phyloP scores from a whole-genome alignment of 1,140 invertebrate species.

The Brachionus rubens region DNA sequence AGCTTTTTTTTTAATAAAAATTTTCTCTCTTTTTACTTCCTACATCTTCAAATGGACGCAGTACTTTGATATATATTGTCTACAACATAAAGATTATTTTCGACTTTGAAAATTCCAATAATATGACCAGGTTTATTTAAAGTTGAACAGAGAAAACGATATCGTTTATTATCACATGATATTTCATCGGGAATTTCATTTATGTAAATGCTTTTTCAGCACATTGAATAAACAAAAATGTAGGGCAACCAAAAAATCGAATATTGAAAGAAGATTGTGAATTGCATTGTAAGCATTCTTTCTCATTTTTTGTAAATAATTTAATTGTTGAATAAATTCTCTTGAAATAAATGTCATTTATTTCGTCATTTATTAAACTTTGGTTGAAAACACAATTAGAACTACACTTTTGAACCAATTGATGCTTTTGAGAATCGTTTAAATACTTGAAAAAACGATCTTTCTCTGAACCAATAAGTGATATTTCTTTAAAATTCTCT shows the following conservation, averaged over 20 bases:
- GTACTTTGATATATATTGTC: not conserved
- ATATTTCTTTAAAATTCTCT: not conserved
- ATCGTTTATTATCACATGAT: not conserved
- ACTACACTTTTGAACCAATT: not conserved
- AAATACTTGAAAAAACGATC: not conserved
- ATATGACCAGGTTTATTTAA: not conserved
- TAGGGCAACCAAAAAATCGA: not conserved
- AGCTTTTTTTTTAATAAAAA: no score
- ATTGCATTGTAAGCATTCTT: not conserved
- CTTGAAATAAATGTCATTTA: not conserved
- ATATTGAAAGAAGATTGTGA: not conserved
- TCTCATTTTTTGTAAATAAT: not conserved
- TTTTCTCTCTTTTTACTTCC: no score
- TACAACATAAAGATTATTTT: not conserved
- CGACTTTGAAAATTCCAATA: not conserved
- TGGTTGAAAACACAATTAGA: not conserved
- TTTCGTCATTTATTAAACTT: not conserved
- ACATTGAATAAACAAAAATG: constrained; percentile 14
- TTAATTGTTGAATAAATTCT: not conserved
- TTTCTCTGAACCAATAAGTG: not conserved
- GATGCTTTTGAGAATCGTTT: constrained; percentile 7
- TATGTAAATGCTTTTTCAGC: no score
- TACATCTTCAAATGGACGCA: no score
- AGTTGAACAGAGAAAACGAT: not conserved
- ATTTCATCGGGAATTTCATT: no score